Base-by-base conservation (phyloP, 2,797 vertebrate genomes). In the Brachyrhaphis roseni region DNA sequence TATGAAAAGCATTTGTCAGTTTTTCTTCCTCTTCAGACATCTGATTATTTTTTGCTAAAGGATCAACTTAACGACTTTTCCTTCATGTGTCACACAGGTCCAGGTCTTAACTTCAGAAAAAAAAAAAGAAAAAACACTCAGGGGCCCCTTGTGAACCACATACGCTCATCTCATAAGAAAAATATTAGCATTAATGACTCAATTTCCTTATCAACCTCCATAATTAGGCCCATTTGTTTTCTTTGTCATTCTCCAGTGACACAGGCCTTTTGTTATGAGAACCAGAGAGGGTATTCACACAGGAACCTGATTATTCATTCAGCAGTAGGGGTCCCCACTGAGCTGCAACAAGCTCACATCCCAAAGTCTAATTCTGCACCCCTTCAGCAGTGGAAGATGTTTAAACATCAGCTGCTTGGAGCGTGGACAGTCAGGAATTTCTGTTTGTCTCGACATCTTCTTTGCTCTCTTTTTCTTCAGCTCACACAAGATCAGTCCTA, bases 191-290 rank as follows among this genome's bases (percentile, higher is more conserved):
- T 87, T 83, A 88, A 92, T 92, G 91, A 89, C 86, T 91, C 89
- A 78, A 90, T 93, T 93, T 94, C 92, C 92, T 93, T 93, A 94
- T 94, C 83, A 28, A 28, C 78, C 87, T 59, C 83, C 28, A 2
- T 91, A 88, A 94, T 92, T 90, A 84, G 86, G 74, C 78, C 81
- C 82, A 78, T 90, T 93, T 95, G 90, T 94, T 95, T 94, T 88
- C 89, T 91, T 94, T 93, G 90, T 92, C 87, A 81, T 90, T 82
- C 83, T 89, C 72, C 81, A 80, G 88, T 78, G 85, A 91, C 90
- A 90, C 34, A 76, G 82, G 78, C 74, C 81, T 76, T 91, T 87
- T 93, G 86, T 93, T 94, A 88, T 90, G 86, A 77, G 75, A 92
- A 87, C 83, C 87, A 83, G 72, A 80, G 36, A 59, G 55, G 84